phyloP scores from a whole-genome alignment of 2,888 invertebrate genomes.

The Automeris io region DNA sequence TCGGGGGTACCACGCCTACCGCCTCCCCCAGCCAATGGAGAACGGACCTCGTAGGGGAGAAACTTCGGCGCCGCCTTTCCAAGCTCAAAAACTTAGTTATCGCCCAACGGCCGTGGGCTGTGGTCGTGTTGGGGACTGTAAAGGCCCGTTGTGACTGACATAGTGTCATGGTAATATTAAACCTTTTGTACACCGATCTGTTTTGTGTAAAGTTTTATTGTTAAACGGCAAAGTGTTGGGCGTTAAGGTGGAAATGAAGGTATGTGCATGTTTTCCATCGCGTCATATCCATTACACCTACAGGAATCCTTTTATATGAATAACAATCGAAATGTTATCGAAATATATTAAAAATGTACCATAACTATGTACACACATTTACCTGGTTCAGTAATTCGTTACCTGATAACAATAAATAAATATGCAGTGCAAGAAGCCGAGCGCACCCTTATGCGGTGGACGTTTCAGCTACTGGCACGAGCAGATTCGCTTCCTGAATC shows the following conservation, averaged over 20 bases:
- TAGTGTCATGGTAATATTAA: conserved; percentile 2
- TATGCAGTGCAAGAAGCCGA: too few species aligned
- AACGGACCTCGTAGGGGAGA: background rate
- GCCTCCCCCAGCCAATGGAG: background rate
- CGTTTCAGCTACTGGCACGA: too few species aligned
- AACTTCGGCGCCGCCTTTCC: conserved; percentile 30
- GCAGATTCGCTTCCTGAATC: too few species aligned
- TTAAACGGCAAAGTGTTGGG: conserved; percentile 53
- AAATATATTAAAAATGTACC: too few species aligned
- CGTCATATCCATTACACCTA: too few species aligned
- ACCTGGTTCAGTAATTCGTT: too few species aligned
- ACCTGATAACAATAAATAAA: too few species aligned
- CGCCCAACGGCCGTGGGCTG: conserved; percentile 34
- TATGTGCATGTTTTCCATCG: conserved; percentile 21
- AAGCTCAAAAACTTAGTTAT: conserved; percentile 37
- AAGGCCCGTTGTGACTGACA: background rate
- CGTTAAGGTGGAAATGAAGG: conserved; percentile 65
- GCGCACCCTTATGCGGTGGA: too few species aligned
- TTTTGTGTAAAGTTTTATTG: conserved; percentile 35
- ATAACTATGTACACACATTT: too few species aligned
- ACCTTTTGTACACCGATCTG: conserved; percentile 21
- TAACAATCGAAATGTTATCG: too few species aligned
- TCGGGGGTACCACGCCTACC: background rate
- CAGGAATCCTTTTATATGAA: too few species aligned
- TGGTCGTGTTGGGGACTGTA: conserved; percentile 28